Evolutionary conservation across 2,888 invertebrate genomes (phyloP).

Genomic region (Lissonota sp.): DNA sequence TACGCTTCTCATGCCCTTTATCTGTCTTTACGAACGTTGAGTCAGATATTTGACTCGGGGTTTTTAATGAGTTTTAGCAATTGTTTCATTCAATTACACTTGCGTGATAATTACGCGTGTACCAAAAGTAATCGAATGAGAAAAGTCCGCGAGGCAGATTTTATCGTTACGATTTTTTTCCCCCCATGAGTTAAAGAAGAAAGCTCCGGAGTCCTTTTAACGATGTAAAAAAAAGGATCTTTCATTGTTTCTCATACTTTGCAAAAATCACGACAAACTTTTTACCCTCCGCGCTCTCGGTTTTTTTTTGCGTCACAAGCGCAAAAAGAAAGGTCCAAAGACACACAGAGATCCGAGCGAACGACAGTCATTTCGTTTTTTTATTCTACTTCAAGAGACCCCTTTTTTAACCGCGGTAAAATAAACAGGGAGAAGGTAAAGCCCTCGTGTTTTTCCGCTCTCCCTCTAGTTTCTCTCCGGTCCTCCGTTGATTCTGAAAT

Average conservation of each 20-base stretch:
- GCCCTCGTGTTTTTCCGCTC: slow-evolving; percentile 19
- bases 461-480: background rate
- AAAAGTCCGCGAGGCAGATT: too few relatives aligned
- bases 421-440: slow-evolving; percentile 3
- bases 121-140: too few relatives aligned
- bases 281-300: background rate
- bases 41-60: too few relatives aligned
- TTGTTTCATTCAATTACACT: too few relatives aligned
- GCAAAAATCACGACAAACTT: background rate
- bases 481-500: slow-evolving; percentile 27
- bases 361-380: background rate
- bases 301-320: background rate
- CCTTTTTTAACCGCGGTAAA: slow-evolving; percentile 7
- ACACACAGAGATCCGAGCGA: slow-evolving; percentile 11
- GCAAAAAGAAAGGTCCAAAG: slow-evolving; percentile 11
- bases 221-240: too few relatives aligned
- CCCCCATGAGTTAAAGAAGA: too few relatives aligned
- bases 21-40: too few relatives aligned
- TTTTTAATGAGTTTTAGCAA: too few relatives aligned
- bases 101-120: too few relatives aligned
- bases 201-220: too few relatives aligned
- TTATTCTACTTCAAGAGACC: slow-evolving; percentile 9
- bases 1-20: too few relatives aligned
- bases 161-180: too few relatives aligned
- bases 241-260: background rate